phyloP scores from a whole-genome alignment of 2,113 vertebrate species.

The Gopherus evgoodei region DNA sequence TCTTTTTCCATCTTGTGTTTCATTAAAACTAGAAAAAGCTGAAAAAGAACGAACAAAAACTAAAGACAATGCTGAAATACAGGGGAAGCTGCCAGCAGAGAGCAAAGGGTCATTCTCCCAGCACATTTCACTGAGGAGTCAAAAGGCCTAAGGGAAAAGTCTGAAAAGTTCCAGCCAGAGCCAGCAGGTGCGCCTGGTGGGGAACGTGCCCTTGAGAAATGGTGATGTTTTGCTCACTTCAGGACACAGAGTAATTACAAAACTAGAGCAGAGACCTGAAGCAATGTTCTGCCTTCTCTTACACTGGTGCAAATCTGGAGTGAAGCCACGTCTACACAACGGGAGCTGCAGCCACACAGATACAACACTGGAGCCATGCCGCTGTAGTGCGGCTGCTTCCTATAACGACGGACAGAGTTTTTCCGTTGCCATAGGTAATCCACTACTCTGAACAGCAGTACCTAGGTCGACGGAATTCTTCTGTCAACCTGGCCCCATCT shows the following conservation, averaged over 20 bases:
- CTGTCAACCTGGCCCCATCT: neutral
- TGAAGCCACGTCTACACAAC: neutral
- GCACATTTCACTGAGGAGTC: neutral
- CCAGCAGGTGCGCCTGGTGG: neutral
- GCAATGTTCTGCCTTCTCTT: neutral
- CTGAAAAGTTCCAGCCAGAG: neutral
- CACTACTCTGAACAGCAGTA: neutral
- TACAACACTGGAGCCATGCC: neutral
- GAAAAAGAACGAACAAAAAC: neutral
- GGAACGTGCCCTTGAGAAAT: neutral
- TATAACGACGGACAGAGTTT: neutral
- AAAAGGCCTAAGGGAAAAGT: neutral
- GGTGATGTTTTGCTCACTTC: neutral
- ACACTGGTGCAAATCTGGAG: neutral
- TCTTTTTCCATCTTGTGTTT: neutral
- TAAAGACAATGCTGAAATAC: neutral
- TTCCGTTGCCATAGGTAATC: neutral
- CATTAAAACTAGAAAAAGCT: neutral
- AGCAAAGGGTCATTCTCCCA: neutral
- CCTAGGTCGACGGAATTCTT: neutral
- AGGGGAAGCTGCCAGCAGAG: neutral
- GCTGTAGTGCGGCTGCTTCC: neutral
- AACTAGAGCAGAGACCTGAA: neutral
- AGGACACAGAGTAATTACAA: neutral
- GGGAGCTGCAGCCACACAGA: neutral